Evolutionary conservation across 2,888 invertebrate species (phyloP).

Genomic region (Epinotia brunnichana): DNA sequence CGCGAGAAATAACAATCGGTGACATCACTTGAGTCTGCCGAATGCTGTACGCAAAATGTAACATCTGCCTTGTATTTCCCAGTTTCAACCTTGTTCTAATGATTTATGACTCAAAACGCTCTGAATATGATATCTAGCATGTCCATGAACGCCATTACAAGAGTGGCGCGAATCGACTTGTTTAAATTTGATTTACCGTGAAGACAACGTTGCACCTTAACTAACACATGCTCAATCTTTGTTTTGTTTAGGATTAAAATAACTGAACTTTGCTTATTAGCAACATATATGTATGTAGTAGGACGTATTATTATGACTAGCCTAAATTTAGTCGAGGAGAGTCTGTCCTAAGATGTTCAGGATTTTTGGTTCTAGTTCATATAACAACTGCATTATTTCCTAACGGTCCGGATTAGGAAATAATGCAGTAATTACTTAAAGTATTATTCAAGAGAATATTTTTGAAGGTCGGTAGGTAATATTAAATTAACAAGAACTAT

Average conservation of each 20-base stretch:
- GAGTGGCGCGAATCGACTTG: conserved; percentile 56
- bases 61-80: conserved; percentile 49
- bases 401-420: neutral
- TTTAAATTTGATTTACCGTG: conserved; percentile 54
- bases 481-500: neutral
- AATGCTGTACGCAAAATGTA: conserved; percentile 59
- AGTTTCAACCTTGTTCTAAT: conserved; percentile 54
- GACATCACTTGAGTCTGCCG: conserved; percentile 72
- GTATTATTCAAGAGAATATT: neutral
- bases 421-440: neutral
- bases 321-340: neutral
- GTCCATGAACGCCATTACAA: conserved; percentile 65
- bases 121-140: conserved; percentile 50
- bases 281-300: neutral
- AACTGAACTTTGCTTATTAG: neutral
- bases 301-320: too few species aligned
- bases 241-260: conserved; percentile 24
- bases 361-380: neutral
- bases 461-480: neutral
- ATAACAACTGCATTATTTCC: neutral
- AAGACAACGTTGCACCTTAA: conserved; percentile 47
- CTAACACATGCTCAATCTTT: conserved; percentile 39
- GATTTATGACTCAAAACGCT: conserved; percentile 60
- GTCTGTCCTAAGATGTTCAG: neutral
- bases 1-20: conserved; percentile 76